Conservation (phyloP, 2,888 invertebrate genomes). For the Hirudinaria manillensis region DNA sequence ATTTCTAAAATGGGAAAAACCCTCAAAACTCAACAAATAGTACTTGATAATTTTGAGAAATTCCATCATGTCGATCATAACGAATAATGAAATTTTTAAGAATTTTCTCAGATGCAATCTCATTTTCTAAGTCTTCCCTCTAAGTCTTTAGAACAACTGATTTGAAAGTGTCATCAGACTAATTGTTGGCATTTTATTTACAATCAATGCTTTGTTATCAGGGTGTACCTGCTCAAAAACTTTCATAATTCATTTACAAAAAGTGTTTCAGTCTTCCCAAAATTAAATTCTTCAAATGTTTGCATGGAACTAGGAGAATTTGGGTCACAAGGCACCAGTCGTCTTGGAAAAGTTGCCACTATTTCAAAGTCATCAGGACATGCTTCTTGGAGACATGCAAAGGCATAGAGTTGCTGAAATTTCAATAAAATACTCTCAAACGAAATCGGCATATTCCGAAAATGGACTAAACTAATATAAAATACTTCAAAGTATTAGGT, state of each 20-base stretch:
- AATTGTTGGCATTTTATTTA: no score
- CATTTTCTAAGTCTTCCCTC: no score
- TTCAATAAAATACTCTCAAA: background rate
- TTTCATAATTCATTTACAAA: slow-evolving; percentile 8
- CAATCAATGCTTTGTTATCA: no score
- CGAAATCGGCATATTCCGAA: background rate
- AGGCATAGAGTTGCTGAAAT: slow-evolving; percentile 81
- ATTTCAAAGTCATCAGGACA: slow-evolving; percentile 90
- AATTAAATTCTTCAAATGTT: slow-evolving; percentile 8
- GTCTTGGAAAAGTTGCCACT: slow-evolving; percentile 88
- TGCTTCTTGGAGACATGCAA: slow-evolving; percentile 87
- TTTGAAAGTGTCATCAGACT: no score
- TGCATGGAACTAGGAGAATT: background rate
- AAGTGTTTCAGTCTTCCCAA: background rate
- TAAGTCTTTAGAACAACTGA: no score
- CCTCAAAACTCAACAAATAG: no score
- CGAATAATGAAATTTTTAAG: no score
- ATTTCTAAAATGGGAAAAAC: no score
- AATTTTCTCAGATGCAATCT: no score
- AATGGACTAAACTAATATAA: background rate
- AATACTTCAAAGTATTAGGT: background rate
- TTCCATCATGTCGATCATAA: no score
- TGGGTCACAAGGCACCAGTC: slow-evolving; percentile 65
- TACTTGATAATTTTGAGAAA: no score
- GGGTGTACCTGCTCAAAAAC: no score